Evolutionary conservation across 2,888 invertebrate species (phyloP).

Genomic region (Cosmopolites sordidus): DNA sequence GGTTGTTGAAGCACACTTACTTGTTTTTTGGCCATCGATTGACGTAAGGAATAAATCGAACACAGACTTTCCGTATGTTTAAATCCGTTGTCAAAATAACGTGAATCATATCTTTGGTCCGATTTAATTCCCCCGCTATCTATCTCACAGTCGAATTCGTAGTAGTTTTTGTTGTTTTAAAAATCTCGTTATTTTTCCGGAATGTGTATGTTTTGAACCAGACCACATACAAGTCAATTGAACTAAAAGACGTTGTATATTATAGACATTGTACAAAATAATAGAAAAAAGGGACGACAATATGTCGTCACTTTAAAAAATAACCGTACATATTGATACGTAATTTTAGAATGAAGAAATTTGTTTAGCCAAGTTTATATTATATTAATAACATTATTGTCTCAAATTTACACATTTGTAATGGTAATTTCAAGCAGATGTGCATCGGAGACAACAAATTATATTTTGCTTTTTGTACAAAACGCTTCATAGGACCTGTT

Average conservation of each 20-base stretch:
- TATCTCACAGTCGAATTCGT: too few relatives aligned
- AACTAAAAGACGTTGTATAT: background rate
- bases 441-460: slow-evolving; percentile 1
- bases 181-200: too few relatives aligned
- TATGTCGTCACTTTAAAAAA: slow-evolving; percentile 11
- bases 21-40: too few relatives aligned
- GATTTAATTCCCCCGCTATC: too few relatives aligned
- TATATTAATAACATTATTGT: background rate
- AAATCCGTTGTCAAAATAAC: too few relatives aligned
- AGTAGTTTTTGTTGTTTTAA: too few relatives aligned
- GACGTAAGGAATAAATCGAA: too few relatives aligned
- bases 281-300: slow-evolving; percentile 10
- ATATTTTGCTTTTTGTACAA: slow-evolving; percentile 32
- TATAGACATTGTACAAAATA: slow-evolving; percentile 16
- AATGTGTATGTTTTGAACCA: too few relatives aligned
- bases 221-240: background rate
- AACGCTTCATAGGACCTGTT: slow-evolving; percentile 30
- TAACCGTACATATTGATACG: slow-evolving; percentile 18
- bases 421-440: too few relatives aligned
- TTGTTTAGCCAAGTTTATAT: slow-evolving; percentile 6
- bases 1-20: too few relatives aligned
- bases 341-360: slow-evolving; percentile 16
- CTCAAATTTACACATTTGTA: background rate
- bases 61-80: too few relatives aligned
- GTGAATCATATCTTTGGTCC: too few relatives aligned